Conservation (phyloP, 2,888 invertebrate species). For the Pristionchus arcanus region DNA sequence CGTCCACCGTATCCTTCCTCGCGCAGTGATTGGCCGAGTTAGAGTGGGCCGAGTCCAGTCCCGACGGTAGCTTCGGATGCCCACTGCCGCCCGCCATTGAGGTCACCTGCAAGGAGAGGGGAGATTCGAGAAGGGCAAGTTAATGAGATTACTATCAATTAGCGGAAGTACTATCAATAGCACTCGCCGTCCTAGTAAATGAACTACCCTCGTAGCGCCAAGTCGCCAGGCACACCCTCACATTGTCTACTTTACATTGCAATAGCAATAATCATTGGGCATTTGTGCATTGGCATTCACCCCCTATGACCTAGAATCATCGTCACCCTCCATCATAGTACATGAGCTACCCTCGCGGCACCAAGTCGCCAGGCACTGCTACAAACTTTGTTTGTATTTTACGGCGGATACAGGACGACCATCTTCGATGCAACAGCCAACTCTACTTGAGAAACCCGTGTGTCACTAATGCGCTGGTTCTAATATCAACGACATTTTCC, state of each 20-base stretch:
- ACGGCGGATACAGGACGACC: no score
- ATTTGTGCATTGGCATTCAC: no score
- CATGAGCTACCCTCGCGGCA: background rate
- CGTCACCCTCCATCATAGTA: background rate
- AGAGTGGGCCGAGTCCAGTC: background rate
- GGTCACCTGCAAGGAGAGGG: background rate
- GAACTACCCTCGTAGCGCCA: background rate
- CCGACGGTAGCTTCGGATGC: background rate
- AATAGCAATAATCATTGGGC: no score
- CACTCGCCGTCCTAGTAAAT: background rate
- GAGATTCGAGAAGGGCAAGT: no score
- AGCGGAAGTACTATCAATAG: no score
- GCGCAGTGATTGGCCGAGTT: background rate
- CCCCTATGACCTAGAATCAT: no score
- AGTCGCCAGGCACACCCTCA: background rate
- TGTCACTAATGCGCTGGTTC: background rate
- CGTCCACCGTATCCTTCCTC: background rate
- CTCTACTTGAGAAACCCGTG: background rate
- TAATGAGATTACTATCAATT: no score
- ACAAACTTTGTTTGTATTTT: no score
- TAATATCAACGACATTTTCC: background rate
- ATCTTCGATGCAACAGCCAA: no score
- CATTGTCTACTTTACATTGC: background rate
- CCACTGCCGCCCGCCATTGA: constrained; percentile 7
- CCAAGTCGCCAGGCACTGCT: background rate